phyloP scores from a whole-genome alignment of 2,113 vertebrate species.

The Bungarus multicinctus region DNA sequence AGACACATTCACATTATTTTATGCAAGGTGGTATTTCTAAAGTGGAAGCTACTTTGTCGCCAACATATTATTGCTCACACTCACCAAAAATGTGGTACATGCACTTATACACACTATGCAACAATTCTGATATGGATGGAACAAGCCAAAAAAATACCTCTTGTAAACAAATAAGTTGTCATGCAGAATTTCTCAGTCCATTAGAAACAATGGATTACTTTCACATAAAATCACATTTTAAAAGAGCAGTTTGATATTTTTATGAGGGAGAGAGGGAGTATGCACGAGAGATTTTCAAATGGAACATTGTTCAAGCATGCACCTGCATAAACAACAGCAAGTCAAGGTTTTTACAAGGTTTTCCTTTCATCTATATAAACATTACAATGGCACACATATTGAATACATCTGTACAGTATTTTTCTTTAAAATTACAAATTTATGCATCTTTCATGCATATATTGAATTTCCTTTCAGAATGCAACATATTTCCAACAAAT shows the following conservation, averaged over 20 bases:
- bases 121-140: not conserved
- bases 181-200: not conserved
- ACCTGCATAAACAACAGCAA: not conserved
- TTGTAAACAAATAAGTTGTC: not conserved
- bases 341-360: not conserved
- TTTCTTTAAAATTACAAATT: not conserved
- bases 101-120: not conserved
- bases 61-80: not conserved
- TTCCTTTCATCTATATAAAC: not conserved
- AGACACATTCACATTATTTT: not conserved
- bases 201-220: not conserved
- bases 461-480: not conserved
- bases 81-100: not conserved
- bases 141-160: not conserved
- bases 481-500: not conserved
- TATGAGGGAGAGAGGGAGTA: not conserved
- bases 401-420: not conserved
- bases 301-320: not conserved
- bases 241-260: not conserved
- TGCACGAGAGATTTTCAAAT: not conserved
- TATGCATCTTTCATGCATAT: not conserved
- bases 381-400: not conserved
- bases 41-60: not conserved
- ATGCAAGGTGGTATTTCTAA: not conserved
- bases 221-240: not conserved